Conservation (phyloP, 2,113 vertebrate genomes). For the Psittacula cyanocephala region DNA sequence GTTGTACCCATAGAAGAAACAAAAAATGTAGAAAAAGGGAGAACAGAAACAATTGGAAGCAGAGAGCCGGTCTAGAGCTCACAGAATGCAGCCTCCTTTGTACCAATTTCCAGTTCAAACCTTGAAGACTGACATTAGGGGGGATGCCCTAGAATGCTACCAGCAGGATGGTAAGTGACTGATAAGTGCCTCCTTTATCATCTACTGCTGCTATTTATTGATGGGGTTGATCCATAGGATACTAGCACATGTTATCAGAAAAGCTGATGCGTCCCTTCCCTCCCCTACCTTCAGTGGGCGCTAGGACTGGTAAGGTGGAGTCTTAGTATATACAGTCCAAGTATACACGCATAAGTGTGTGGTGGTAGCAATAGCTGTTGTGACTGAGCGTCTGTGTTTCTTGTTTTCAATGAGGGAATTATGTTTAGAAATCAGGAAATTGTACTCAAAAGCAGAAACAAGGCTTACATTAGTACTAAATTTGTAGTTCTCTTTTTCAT, state of each 20-base stretch:
- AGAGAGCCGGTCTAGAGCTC: neutral
- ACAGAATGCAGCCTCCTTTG: neutral
- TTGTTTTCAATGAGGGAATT: neutral
- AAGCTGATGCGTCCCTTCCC: neutral
- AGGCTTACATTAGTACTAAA: neutral
- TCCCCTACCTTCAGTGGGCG: neutral
- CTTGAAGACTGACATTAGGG: neutral
- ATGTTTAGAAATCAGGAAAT: neutral
- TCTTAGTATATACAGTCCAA: neutral
- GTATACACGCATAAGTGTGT: too few relatives aligned
- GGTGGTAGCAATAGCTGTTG: neutral
- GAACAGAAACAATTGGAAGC: constrained; percentile 34
- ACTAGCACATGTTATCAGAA: neutral
- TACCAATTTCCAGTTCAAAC: neutral
- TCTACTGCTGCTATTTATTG: neutral
- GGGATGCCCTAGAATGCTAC: neutral
- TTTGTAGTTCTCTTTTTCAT: neutral
- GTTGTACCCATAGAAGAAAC: constrained; percentile 52
- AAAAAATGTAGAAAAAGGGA: constrained; percentile 13
- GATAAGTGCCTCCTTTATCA: neutral
- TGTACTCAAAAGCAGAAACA: neutral
- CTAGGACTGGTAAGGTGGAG: neutral
- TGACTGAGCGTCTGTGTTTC: neutral
- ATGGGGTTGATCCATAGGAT: neutral
- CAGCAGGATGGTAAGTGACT: neutral